Evolutionary conservation across 2,888 invertebrate genomes (phyloP).

Genomic region (Bugula neritina): DNA sequence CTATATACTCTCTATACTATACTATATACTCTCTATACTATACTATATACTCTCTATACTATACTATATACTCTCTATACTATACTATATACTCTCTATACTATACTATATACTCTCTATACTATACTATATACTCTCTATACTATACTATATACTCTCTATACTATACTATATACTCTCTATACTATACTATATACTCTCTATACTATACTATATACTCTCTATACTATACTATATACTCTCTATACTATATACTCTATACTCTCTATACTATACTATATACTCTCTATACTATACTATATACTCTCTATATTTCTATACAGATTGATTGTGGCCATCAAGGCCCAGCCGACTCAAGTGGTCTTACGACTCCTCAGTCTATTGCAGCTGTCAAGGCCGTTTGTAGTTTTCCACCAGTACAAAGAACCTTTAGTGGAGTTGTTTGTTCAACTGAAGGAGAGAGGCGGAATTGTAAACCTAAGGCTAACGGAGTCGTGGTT

Average conservation of each 20-base stretch:
- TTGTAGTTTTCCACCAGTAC: constrained; percentile 75
- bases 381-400: constrained; percentile 72
- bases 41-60: too few relatives aligned
- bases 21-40: too few relatives aligned
- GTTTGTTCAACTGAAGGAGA: constrained; percentile 54
- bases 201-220: not conserved
- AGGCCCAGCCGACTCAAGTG: constrained; percentile 78
- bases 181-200: not conserved
- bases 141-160: too few relatives aligned
- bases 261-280: not conserved
- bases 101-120: too few relatives aligned
- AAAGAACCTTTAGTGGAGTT: constrained; percentile 60
- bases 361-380: constrained; percentile 69
- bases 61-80: too few relatives aligned
- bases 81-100: too few relatives aligned
- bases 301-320: not conserved
- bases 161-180: too few relatives aligned
- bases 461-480: constrained; percentile 63
- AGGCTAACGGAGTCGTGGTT: constrained; percentile 79
- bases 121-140: too few relatives aligned
- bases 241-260: not conserved
- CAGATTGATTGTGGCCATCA: constrained; percentile 63
- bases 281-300: not conserved
- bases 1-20: too few relatives aligned
- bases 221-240: not conserved